Base-by-base conservation (phyloP, 2,113 vertebrate genomes). In the Bombycilla garrulus region DNA sequence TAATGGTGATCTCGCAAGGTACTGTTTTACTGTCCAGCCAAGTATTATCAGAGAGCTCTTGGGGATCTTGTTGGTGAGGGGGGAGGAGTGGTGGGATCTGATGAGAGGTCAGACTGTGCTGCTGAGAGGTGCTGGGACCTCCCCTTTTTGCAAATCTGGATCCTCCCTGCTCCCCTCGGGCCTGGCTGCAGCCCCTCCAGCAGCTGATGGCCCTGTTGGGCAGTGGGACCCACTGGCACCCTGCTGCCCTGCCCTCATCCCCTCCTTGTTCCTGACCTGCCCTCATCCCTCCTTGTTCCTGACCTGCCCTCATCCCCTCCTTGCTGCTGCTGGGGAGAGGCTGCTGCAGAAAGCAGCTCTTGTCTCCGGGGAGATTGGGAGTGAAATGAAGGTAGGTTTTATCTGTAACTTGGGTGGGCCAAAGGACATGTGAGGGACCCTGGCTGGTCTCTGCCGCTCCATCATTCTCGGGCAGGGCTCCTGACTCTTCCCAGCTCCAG, bases 201-300 rank as follows among this genome's bases (percentile, higher is more conserved):
- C 35, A 10, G 12, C 45, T 24, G 4, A 2, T 25, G 60, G 78
- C 45, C 9, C 50, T 26, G 15, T 0, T 67, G 60, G 25, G 29
- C 42, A 29, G 50, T 6, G 4, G 0, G 7, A n/a, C 18, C 25
- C 8, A 1, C 7, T 4, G 70, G 36, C 64, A 6, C 4, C 4
- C n/a, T 70, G 40, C 19, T 26, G 40, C 5, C 26, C 24, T 57
- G 64, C 56, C n/a, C 40, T 25, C 14, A 0, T 22, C 12, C 15
- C 18, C 19, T 35, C 36, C 47, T 7, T 2, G 3, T 60, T 66
- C 67, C 61, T 54, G 57, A 38, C 38, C 38, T 38, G 38, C 38
- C 38, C 12, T 38, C 38, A 9, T 38, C 38, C 42, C 42, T 42
- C 42, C 42, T 42, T 42, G 42, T 14, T 42, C 11, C 42, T 42